phyloP scores from a whole-genome alignment of 2,797 vertebrate species.

The Tarsius wallacei region DNA sequence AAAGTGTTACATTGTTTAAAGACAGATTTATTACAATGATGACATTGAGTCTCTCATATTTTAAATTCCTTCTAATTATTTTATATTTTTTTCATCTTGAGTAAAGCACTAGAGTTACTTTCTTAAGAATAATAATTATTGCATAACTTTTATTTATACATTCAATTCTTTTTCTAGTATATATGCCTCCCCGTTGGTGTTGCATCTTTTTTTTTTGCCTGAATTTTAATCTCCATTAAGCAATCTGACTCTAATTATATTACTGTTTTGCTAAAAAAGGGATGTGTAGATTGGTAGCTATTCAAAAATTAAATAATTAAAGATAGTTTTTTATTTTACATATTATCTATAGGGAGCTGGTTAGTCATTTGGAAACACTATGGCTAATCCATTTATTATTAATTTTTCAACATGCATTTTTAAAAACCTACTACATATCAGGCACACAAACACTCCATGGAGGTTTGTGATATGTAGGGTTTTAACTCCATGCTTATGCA shows the following conservation, averaged over 20 bases:
- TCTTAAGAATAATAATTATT: background rate
- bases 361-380: background rate
- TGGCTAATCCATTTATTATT: background rate
- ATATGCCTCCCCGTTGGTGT: background rate
- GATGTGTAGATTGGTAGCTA: background rate
- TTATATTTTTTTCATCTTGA: background rate
- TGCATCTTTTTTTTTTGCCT: background rate
- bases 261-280: background rate
- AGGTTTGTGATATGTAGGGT: background rate
- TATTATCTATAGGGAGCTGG: background rate
- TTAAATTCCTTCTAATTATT: background rate
- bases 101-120: background rate
- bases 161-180: background rate
- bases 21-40: background rate
- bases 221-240: background rate
- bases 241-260: background rate
- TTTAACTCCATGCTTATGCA: background rate
- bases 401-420: background rate
- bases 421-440: background rate
- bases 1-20: background rate
- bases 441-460: background rate
- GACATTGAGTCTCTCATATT: background rate
- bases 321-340: background rate
- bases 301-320: background rate
- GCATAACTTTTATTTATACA: background rate